These are phyloP conservation scores for Psittacula cyanocephala DNA, from an alignment of 2,113 vertebrate species.

Conservation along the genomic window DNA sequence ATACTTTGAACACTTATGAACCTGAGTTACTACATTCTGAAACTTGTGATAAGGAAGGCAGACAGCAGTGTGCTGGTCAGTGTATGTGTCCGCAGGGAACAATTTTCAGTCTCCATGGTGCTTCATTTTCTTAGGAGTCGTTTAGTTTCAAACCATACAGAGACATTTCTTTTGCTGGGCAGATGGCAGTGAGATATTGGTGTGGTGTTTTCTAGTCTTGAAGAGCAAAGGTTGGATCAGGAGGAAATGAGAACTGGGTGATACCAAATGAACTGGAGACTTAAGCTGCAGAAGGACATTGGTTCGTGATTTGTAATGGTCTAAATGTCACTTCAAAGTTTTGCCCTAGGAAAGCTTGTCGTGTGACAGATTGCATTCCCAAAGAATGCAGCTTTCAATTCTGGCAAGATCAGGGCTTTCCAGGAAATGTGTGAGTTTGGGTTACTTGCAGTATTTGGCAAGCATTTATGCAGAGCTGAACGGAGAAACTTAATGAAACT, in stretches of 20 bases:
- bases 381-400: neutral
- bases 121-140: accelerated
- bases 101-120: neutral
- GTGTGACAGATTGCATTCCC: neutral
- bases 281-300: neutral
- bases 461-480: neutral
- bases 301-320: neutral
- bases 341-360: neutral
- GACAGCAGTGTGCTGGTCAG: accelerated
- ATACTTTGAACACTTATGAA: accelerated
- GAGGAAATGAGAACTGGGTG: neutral
- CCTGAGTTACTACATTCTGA: accelerated
- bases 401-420: neutral
- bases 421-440: neutral
- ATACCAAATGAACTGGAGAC: neutral
- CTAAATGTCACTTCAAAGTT: neutral
- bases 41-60: neutral
- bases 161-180: neutral
- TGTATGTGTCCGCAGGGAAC: neutral
- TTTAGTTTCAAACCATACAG: neutral
- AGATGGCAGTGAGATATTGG: accelerated
- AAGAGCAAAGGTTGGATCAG: neutral
- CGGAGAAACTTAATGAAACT: neutral
- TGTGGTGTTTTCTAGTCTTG: too few relatives aligned
- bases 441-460: accelerated